Conservation (phyloP, 2,888 invertebrate species). For the Melinaea marsaeus region DNA sequence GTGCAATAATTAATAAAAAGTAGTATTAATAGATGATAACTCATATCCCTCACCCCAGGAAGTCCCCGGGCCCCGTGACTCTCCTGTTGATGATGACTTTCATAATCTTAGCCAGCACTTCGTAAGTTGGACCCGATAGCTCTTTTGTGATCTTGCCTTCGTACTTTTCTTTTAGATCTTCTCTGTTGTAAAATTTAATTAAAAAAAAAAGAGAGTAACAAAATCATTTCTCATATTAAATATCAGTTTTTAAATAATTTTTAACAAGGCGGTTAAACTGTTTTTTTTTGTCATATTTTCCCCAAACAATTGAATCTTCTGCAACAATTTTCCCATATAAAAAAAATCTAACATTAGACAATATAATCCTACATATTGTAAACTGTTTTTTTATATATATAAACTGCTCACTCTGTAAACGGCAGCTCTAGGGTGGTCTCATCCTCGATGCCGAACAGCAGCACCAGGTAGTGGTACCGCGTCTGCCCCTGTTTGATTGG, state of each 20-base stretch:
- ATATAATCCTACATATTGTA: too few relatives aligned
- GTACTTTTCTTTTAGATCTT: constrained; percentile 95
- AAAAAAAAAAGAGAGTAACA: background rate
- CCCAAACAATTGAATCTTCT: too few relatives aligned
- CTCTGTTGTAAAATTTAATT: constrained; percentile 70
- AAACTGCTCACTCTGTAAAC: constrained; percentile 88
- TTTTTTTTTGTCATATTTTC: too few relatives aligned
- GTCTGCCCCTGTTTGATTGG: constrained; percentile 99
- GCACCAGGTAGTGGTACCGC: constrained; percentile 96
- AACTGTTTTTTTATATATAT: too few relatives aligned
- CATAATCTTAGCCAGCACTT: constrained; percentile 97
- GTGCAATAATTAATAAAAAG: too few relatives aligned
- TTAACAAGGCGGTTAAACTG: too few relatives aligned
- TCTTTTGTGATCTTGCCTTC: constrained; percentile 94
- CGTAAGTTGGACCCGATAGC: constrained; percentile 94
- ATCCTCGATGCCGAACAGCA: constrained; percentile 96
- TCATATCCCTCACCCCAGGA: constrained; percentile 84
- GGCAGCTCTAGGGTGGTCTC: constrained; percentile 94
- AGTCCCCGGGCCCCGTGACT: constrained; percentile 95
- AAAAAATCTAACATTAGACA: too few relatives aligned
- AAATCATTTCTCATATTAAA: too few relatives aligned
- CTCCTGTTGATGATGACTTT: constrained; percentile 96
- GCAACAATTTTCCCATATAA: too few relatives aligned
- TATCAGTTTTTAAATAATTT: too few relatives aligned
- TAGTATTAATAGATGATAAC: too few relatives aligned